Evolutionary conservation across 1,140 invertebrate species (phyloP), one percentile per base, ranked within the genome.

Genomic region (Drosophila tropicalis): DNA sequence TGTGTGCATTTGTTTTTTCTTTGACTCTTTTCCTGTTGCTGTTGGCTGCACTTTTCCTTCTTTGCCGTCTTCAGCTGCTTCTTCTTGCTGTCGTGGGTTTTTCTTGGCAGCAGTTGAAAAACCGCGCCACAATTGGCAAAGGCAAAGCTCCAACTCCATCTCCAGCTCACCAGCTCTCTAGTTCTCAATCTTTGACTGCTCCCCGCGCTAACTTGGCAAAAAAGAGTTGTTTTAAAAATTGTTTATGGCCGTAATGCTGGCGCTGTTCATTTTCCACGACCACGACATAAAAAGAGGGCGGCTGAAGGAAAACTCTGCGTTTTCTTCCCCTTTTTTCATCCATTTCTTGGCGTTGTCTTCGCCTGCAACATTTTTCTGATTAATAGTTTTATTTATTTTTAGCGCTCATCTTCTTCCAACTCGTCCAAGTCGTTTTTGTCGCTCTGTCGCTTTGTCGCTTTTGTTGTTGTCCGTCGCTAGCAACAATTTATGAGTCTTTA

Each of bases 331-430:
- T 4, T 22, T 19, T 51, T 51, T n/a, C n/a, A 51, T 1, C 17
- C 44, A 51, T 66, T 55, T 55, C 17, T 17, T 72, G 56, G 62
- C 74, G 62, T 71, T 70, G 65, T 76, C 79, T 63, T 79, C 64
- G 54, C 66, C 72, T 70, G 56, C 78, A 69, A 57, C 64, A 70
- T 73, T 76, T 32, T 66, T 76, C 84, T 87, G 84, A 87, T 87
- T 87, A 87, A 87, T 87, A 87, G 84, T 87, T 87, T 87, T 87
- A 87, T 87, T 87, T 87, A 87, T 87, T 87, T 87, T 87, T 89
- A 89, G 84, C 79, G 83, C 84, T 87, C 83, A 89, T 89, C 83
- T 87, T 87, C 63, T 51, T 51, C 19, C 44, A 51, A 51, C 82
- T 79, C 76, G 82, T 84, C 65, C 71, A 79, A 70, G 74, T 70